Conservation (phyloP, 2,113 vertebrate species). For the Mus pahari region DNA sequence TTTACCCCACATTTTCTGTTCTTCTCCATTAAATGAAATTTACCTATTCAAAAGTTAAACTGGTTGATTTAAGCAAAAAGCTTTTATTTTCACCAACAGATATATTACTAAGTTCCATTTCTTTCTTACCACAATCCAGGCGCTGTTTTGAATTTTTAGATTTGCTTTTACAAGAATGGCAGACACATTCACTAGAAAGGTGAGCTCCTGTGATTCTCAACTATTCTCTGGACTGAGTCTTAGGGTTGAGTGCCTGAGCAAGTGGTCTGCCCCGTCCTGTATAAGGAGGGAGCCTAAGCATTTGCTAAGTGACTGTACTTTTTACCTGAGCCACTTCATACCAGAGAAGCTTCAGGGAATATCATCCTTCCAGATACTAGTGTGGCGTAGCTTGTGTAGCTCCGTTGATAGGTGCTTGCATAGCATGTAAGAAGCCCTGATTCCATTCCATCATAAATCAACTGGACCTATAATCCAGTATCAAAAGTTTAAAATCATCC, state of each 20-base stretch:
- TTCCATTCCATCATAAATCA: background rate
- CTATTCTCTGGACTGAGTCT: background rate
- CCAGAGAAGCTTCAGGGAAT: background rate
- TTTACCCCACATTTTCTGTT: background rate
- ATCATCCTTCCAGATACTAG: background rate
- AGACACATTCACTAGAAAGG: slow-evolving; percentile 96
- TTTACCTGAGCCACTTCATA: background rate
- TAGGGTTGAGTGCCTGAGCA: background rate
- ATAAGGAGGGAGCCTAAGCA: background rate
- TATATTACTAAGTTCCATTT: slow-evolving; percentile 35
- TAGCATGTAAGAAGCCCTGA: background rate
- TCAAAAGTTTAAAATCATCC: background rate
- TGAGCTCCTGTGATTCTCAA: slow-evolving; percentile 82
- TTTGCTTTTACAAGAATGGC: slow-evolving; percentile 97
- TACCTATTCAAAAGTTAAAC: background rate
- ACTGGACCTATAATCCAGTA: background rate
- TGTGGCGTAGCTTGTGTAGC: background rate
- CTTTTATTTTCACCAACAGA: background rate
- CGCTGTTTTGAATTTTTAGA: slow-evolving; percentile 98
- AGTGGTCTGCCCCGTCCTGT: background rate
- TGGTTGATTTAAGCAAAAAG: slow-evolving; percentile 22
- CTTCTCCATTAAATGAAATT: slow-evolving; percentile 7
- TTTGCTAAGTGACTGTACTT: background rate
- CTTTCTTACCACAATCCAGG: slow-evolving; percentile 84
- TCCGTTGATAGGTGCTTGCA: background rate